Base-by-base conservation (phyloP, 2,888 invertebrate species). In the Cepaea hortensis region DNA sequence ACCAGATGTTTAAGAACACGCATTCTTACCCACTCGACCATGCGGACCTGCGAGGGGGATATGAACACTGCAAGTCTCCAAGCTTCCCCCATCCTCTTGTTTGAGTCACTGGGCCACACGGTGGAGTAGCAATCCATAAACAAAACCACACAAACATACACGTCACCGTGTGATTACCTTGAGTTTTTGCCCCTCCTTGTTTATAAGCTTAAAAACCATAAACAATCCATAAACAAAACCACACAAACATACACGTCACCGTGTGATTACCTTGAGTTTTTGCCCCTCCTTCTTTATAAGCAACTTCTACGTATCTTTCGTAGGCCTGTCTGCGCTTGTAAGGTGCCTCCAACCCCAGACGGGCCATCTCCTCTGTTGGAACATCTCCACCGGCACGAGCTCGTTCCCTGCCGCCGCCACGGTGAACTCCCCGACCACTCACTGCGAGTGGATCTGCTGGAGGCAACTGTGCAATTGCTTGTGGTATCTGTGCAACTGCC, bases 361-460 rank as follows among this genome's bases (percentile, higher is more conserved):
- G 84, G 20, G n/a, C 84, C 84, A 87, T 84, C 46, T 84, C 84
- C 18, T 23, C 65, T 48, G 72, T 48, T 3, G 84, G 87, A 13
- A 81, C 72, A 72, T 72, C 81, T 9, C 85, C 85, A 48, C 84
- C 35, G 11, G 65, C 84, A 23, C 4, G 23, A n/a, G 83, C 46
- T 18, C 84, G 70, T 23, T 87, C 87, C 9, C 87, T 46, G 18
- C 87, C 87, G 0, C 87, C 84, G 9, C 87, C 87, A 20, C 87
- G 84, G 13, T 76, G 81, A 11, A 84, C 84, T 5, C 87, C 87
- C n/a, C 87, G 61, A 15, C 87, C 87, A 70, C 87, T 76, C 0
- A n/a, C 65, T 55, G 55, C 6, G 13, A 23, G 46, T 18, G 23
- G 73, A 55, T 79, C 87, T 23, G 84, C n/a, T 48, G 61, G 83